Conservation (phyloP, 2,113 vertebrate genomes). For the Merops nubicus region DNA sequence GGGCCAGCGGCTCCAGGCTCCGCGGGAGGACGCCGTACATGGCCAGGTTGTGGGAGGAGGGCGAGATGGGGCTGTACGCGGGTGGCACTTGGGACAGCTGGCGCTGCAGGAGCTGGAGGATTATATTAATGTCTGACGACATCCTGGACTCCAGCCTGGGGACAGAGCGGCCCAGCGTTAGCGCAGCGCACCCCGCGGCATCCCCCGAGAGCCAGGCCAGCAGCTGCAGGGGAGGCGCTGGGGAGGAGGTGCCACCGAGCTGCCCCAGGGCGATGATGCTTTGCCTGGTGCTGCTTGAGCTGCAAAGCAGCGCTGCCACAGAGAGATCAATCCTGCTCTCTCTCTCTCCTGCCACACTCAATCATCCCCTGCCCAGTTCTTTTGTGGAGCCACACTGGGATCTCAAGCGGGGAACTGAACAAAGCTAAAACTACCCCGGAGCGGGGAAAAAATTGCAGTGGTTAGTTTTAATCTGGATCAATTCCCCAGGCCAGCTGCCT, state of each 20-base stretch:
- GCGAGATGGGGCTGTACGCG: conserved; percentile 83
- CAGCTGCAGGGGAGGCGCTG: not conserved
- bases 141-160: conserved; percentile 91
- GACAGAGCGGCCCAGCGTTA: conserved; percentile 7
- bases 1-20: conserved; percentile 58
- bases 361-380: not conserved
- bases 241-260: not conserved
- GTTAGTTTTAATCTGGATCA: conserved; percentile 50
- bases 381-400: not conserved
- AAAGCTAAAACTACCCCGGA: not conserved
- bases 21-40: conserved; percentile 75
- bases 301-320: not conserved
- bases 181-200: not conserved
- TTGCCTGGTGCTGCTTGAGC: not conserved
- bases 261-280: not conserved
- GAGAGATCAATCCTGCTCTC: not conserved
- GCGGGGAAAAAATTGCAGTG: not conserved
- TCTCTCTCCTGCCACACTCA: not conserved
- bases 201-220: not conserved
- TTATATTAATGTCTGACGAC: conserved; percentile 90
- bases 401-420: not conserved
- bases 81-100: conserved; percentile 86
- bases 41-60: conserved; percentile 71
- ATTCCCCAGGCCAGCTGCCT: conserved; percentile 38
- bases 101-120: conserved; percentile 93